Conservation (phyloP, 2,888 invertebrate species). For the Meteorus cinctellus region DNA sequence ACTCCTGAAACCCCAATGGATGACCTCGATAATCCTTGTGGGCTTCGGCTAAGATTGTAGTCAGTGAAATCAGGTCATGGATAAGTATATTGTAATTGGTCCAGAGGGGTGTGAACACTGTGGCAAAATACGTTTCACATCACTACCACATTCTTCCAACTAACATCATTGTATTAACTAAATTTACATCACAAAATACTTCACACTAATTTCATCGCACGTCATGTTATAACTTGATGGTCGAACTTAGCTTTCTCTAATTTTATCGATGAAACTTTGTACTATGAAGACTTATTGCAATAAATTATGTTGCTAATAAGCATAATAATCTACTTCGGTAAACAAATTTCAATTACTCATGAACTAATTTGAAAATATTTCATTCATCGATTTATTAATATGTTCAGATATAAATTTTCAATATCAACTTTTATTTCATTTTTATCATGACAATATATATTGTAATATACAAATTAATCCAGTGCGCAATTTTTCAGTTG, state of each 20-base stretch:
- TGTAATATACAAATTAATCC: too few relatives aligned
- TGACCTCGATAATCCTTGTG: conserved; percentile 4
- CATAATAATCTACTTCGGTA: neutral
- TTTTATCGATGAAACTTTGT: conserved; percentile 12
- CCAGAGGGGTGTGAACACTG: neutral
- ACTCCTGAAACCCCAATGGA: neutral
- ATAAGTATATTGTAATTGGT: conserved; percentile 3
- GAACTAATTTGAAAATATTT: too few relatives aligned
- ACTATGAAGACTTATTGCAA: conserved; percentile 16
- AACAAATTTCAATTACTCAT: conserved; percentile 1
- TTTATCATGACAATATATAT: too few relatives aligned
- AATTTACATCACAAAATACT: conserved; percentile 15
- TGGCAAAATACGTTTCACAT: neutral
- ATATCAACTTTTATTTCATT: too few relatives aligned
- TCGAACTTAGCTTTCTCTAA: neutral
- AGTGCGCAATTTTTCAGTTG: too few relatives aligned
- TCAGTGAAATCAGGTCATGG: neutral
- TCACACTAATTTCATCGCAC: conserved; percentile 22
- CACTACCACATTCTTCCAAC: neutral
- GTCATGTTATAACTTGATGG: neutral
- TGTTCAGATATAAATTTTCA: too few relatives aligned
- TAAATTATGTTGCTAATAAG: neutral
- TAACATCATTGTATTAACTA: conserved; percentile 17
- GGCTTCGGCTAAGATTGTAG: neutral
- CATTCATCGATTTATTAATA: too few relatives aligned